phyloP scores from a whole-genome alignment of 2,888 invertebrate genomes.

The Deilephila elpenor region DNA sequence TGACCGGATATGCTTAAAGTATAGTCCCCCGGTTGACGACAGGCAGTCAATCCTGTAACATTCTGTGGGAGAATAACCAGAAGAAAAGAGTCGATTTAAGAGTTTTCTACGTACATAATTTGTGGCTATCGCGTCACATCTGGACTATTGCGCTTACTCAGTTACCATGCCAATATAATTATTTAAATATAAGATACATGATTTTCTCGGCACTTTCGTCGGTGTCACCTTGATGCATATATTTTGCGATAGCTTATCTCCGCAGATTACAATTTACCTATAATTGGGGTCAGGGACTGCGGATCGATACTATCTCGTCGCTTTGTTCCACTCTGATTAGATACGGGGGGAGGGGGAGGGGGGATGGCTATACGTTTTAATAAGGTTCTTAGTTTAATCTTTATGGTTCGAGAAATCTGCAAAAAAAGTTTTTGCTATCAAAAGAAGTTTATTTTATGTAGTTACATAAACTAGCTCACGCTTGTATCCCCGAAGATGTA shows the following conservation, averaged over 20 bases:
- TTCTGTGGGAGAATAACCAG: no score
- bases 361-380: neutral
- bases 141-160: neutral
- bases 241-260: conserved; percentile 5
- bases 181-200: neutral
- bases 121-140: no score
- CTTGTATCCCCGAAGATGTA: no score
- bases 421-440: no score
- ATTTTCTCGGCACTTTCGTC: neutral
- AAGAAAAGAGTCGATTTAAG: no score
- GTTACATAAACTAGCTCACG: no score
- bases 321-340: conserved; percentile 21
- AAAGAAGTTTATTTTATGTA: no score
- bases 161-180: neutral
- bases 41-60: no score
- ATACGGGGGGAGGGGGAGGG: neutral
- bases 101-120: no score
- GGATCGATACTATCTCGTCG: neutral
- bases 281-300: conserved; percentile 24
- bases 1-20: no score
- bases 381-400: neutral
- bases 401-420: no score
- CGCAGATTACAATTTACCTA: conserved; percentile 14
- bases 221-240: conserved; percentile 13
- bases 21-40: no score